A percentile compares a stretch with the other conserved stretches of the same genome.
Conservation (phyloP, 2,888 invertebrate genomes). For the Hemistola chrysoprasaria region DNA sequence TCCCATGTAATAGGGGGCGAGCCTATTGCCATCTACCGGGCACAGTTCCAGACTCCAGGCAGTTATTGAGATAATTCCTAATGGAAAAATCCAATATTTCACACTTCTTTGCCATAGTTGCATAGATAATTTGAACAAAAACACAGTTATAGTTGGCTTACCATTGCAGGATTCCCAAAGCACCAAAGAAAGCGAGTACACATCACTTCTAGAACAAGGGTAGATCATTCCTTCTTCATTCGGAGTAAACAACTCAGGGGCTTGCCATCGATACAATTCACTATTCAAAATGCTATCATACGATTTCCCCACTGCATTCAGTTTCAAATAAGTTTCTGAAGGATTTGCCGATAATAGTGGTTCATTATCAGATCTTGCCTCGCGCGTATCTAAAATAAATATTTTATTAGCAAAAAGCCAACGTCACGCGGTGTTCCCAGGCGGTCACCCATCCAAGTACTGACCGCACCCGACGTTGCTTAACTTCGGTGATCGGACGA, state of each 20-base stretch:
- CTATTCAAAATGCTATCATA: constrained; percentile 47
- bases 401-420: constrained; percentile 43
- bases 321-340: constrained; percentile 54
- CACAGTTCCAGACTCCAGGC: no score
- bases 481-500: constrained; percentile 75
- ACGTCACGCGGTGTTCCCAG: constrained; percentile 56
- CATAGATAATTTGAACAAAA: no score
- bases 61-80: no score
- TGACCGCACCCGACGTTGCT: constrained; percentile 70
- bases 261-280: constrained; percentile 64
- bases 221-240: constrained; percentile 55
- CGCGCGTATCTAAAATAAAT: constrained; percentile 45
- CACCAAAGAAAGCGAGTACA: constrained; percentile 65
- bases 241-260: constrained; percentile 67
- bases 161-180: constrained; percentile 77
- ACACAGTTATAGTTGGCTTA: constrained; percentile 35
- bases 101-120: no score
- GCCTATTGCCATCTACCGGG: no score
- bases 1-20: no score
- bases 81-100: no score
- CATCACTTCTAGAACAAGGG: constrained; percentile 65
- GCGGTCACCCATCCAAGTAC: constrained; percentile 76
- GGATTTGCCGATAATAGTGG: constrained; percentile 58
- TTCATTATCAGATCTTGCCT: constrained; percentile 49
- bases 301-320: constrained; percentile 48